phyloP scores from a whole-genome alignment of 2,113 vertebrate genomes.

The Amblyopsis rosae region DNA sequence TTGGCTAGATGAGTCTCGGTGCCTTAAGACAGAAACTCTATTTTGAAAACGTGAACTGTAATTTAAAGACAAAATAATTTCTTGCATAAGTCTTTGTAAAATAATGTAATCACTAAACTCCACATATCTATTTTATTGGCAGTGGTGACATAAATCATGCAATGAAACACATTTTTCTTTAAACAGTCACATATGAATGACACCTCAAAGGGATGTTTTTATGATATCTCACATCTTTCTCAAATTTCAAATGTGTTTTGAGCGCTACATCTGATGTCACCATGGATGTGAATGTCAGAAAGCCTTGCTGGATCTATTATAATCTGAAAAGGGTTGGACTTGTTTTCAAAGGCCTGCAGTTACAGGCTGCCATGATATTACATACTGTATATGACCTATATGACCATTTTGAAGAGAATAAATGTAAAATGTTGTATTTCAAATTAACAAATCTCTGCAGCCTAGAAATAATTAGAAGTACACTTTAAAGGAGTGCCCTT shows the following conservation, averaged over 20 bases:
- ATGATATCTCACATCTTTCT: not conserved
- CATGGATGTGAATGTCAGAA: too few species aligned
- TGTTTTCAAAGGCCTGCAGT: not conserved
- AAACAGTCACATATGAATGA: not conserved
- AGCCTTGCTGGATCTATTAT: too few species aligned
- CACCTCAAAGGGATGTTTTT: not conserved
- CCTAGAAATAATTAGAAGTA: too few species aligned
- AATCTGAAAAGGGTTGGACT: too few species aligned
- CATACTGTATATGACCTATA: not conserved
- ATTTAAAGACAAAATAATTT: not conserved
- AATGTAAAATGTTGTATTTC: too few species aligned
- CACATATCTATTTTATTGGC: slow-evolving; percentile 16
- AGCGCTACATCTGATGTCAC: not conserved
- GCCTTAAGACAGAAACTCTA: slow-evolving; percentile 31
- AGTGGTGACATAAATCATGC: slow-evolving; percentile 5
- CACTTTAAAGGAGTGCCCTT: not conserved
- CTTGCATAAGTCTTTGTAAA: not conserved
- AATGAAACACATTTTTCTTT: not conserved
- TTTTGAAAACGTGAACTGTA: not conserved
- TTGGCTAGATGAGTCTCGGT: slow-evolving; percentile 5
- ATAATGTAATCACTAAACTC: too few species aligned
- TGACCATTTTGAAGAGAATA: too few species aligned
- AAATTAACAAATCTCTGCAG: too few species aligned
- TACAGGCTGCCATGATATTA: not conserved
- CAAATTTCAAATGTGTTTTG: not conserved